Evolutionary conservation across 2,113 vertebrate genomes (phyloP).

Genomic region (Poeciliopsis turrubarensis): DNA sequence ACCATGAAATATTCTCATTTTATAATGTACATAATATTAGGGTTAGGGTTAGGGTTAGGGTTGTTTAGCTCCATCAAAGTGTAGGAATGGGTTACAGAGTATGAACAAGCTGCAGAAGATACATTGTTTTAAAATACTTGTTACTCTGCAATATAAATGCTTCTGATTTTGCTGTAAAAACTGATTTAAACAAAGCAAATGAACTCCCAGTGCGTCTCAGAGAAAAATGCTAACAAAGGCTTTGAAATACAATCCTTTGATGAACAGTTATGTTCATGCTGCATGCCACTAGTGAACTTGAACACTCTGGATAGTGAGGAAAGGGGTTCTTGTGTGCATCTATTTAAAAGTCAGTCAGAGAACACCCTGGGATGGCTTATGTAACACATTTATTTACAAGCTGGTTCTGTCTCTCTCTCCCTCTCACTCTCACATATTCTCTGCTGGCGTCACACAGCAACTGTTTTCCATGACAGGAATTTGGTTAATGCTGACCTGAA

Average conservation of each 20-base stretch:
- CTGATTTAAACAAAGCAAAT: background rate
- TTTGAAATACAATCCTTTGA: background rate
- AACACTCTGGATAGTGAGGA: constrained; percentile 1
- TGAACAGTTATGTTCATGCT: constrained; percentile 23
- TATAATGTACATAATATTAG: too few relatives aligned
- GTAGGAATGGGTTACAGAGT: background rate
- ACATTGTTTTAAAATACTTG: too few relatives aligned
- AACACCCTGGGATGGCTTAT: constrained; percentile 22
- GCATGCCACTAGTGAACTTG: background rate
- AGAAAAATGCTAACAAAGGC: background rate
- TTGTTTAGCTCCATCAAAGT: background rate
- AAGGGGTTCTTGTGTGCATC: constrained; percentile 4
- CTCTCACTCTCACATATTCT: background rate
- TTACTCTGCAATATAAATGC: too few relatives aligned
- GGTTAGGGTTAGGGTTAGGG: too few relatives aligned
- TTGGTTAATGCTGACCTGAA: background rate
- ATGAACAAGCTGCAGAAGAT: background rate
- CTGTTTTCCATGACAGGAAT: constrained; percentile 32
- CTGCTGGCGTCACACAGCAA: constrained; percentile 6
- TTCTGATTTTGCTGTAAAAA: too few relatives aligned
- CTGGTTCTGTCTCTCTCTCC: too few relatives aligned
- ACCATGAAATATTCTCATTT: too few relatives aligned
- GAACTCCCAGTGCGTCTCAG: background rate
- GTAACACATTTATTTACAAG: constrained; percentile 30
- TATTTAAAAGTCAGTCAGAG: constrained; percentile 17